A percentile compares a stretch with the other conserved stretches of the same genome.
Evolutionary conservation across 1,140 invertebrate species (phyloP).

Genomic region (Berghia stephanieae): DNA sequence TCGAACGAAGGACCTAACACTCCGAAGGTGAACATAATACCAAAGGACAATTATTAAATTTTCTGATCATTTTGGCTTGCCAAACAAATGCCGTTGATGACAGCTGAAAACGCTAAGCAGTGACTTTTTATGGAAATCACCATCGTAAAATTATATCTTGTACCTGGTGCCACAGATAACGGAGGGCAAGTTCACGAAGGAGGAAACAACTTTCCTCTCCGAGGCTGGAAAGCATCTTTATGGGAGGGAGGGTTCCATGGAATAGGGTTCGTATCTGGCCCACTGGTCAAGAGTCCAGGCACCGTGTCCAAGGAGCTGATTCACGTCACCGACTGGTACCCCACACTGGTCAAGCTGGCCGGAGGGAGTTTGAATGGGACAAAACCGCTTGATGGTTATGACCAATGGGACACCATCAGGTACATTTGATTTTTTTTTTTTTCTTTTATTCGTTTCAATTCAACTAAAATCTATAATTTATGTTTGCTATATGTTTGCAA

Average conservation of each 20-base stretch:
- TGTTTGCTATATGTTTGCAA: too few relatives aligned
- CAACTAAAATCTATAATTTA: too few relatives aligned
- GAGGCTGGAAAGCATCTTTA: constrained; percentile 66
- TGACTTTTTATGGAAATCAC: too few relatives aligned
- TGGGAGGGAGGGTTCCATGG: constrained; percentile 67
- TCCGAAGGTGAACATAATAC: too few relatives aligned
- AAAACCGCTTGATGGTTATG: constrained; percentile 48
- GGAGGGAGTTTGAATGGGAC: constrained; percentile 45
- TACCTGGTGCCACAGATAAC: constrained; percentile 54
- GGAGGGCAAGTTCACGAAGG: constrained; percentile 60
- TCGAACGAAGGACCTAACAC: too few relatives aligned
- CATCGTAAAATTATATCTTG: too few relatives aligned
- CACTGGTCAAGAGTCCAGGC: constrained; percentile 33
- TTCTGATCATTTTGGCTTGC: too few relatives aligned
- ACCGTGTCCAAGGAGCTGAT: constrained; percentile 40
- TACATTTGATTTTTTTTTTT: too few relatives aligned
- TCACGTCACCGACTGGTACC: constrained; percentile 61
- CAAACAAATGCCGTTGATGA: too few relatives aligned
- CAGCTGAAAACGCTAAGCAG: too few relatives aligned
- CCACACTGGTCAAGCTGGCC: constrained; percentile 53
- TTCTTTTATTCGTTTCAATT: too few relatives aligned
- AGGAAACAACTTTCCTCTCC: constrained; percentile 67
- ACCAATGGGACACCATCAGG: constrained; percentile 54
- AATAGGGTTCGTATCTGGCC: constrained; percentile 42
- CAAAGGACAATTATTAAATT: too few relatives aligned